A percentile compares a stretch with the other conserved stretches of the same genome.
These are phyloP conservation scores for Lindbergichthys nudifrons DNA, from an alignment of 2,797 vertebrate species.

Conservation along the genomic window DNA sequence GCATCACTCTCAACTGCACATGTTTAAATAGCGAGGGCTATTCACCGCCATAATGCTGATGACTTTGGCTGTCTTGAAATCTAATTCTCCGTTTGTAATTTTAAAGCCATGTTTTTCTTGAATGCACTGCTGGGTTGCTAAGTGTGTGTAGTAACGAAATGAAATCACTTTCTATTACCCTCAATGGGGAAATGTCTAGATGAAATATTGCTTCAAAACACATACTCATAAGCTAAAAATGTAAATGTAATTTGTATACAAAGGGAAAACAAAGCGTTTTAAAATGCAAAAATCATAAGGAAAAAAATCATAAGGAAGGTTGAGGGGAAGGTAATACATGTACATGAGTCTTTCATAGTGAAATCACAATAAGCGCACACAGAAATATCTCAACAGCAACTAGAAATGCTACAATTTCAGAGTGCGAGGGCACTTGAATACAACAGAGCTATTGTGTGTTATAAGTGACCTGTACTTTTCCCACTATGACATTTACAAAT, in stretches of 20 bases:
- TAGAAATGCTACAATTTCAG: neutral
- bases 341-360: neutral
- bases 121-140: neutral
- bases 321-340: neutral
- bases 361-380: neutral
- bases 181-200: neutral
- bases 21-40: slow-evolving; percentile 38
- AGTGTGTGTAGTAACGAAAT: neutral
- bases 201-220: neutral
- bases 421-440: too few relatives aligned
- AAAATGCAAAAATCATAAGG: neutral
- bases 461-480: slow-evolving; percentile 4
- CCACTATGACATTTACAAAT: neutral
- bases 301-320: neutral
- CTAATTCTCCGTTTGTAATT: slow-evolving; percentile 16
- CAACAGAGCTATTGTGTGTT: neutral
- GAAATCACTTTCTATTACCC: neutral
- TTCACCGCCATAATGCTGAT: slow-evolving; percentile 67
- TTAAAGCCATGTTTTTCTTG: neutral
- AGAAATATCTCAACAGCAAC: neutral
- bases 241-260: neutral
- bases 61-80: slow-evolving; percentile 58
- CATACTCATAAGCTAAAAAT: neutral
- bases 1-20: slow-evolving; percentile 26
- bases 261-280: too few relatives aligned